Conservation (phyloP, 2,888 invertebrate species). For the Chouioia cunea region DNA sequence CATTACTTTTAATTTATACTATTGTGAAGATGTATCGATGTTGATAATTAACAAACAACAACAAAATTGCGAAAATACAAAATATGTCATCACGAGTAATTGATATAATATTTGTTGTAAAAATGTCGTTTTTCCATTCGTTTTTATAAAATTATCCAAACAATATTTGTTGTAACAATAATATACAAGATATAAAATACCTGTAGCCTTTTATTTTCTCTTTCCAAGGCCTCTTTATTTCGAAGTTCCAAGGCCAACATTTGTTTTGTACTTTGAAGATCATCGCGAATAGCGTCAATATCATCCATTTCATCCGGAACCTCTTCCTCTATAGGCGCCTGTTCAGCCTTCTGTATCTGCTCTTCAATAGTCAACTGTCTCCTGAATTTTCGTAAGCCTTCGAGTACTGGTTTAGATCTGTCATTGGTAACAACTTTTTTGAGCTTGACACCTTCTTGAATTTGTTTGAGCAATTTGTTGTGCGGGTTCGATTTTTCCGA, state of each 20-base stretch:
- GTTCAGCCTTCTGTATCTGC: slow-evolving; percentile 83
- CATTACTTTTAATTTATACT: too few species aligned
- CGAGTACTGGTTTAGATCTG: slow-evolving; percentile 86
- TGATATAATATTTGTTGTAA: too few species aligned
- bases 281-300: slow-evolving; percentile 90
- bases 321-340: slow-evolving; percentile 73
- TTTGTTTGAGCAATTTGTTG: slow-evolving; percentile 85
- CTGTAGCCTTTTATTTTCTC: slow-evolving; percentile 86
- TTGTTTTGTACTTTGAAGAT: slow-evolving; percentile 92
- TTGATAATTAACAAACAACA: too few species aligned
- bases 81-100: too few species aligned
- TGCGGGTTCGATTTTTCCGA: slow-evolving; percentile 86
- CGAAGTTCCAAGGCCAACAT: slow-evolving; percentile 87
- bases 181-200: slow-evolving; percentile 47
- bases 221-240: slow-evolving; percentile 86
- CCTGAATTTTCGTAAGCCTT: slow-evolving; percentile 87
- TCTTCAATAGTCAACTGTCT: slow-evolving; percentile 92
- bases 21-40: too few species aligned
- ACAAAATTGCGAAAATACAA: too few species aligned
- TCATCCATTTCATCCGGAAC: slow-evolving; percentile 87
- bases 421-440: slow-evolving; percentile 86
- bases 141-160: too few species aligned
- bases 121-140: too few species aligned
- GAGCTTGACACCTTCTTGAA: slow-evolving; percentile 81
- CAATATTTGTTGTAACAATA: too few species aligned